Evolutionary conservation across 1,140 invertebrate genomes (phyloP), one percentile per base, ranked within the genome.

Genomic region (Diuraphis noxia): DNA sequence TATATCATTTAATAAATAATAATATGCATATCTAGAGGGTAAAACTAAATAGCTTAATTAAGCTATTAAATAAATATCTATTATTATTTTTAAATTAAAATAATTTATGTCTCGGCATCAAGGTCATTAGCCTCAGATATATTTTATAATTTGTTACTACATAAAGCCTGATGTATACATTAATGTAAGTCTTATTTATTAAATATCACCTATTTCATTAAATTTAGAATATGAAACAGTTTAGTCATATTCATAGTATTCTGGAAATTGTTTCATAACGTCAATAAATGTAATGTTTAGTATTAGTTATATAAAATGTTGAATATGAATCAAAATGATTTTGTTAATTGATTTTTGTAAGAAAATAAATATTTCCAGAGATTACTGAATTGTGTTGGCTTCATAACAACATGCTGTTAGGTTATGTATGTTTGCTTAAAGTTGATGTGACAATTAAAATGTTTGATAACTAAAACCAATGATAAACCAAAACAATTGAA

Each of bases 61-160:
- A 63, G 13, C 56, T 63, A 63, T n/a, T 13, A 63, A 63, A 63
- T 30, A 63, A 63, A n/a, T n/a, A 63, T 63, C 30, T n/a, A 63
- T 63, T 63, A 63, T n/a, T 63, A 63, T n/a, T 63, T 63, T 63
- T 63, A 63, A 63, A 63, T 63, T 63, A 63, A 63, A 63, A n/a
- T n/a, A 63, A 63, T 63, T 13, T 63, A 63, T 4, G 13, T 63
- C 9, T 63, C 30, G 5, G 13, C 25, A 63, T 63, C 9, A 63
- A 63, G 56, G 30, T n/a, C 30, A 63, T 63, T 63, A 63, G 30
- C 56, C 4, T n/a, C 56, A 72, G 30, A 72, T 72, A n/a, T 72
- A n/a, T 72, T n/a, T n/a, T 72, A n/a, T 72, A 72, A 72, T 72
- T 72, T n/a, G 56, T 72, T n/a, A n/a, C n/a, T 13, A n/a, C 30